phyloP scores from a whole-genome alignment of 2,113 vertebrate genomes.

The Psophia crepitans region DNA sequence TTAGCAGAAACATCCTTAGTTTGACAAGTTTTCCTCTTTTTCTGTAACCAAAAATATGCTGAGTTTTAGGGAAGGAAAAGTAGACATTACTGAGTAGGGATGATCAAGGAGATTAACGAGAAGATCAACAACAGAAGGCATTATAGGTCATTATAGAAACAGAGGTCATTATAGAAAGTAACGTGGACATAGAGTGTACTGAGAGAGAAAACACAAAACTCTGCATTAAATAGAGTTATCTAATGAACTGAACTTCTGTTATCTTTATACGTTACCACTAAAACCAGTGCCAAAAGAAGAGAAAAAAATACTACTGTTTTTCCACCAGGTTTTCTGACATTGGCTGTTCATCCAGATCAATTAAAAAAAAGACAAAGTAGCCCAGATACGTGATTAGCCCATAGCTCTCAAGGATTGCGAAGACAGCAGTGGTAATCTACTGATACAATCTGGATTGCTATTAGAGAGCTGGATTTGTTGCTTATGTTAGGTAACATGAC shows the following conservation, averaged over 20 bases:
- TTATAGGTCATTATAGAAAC: not conserved
- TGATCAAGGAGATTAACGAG: not conserved
- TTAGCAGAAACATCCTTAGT: not conserved
- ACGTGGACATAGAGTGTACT: accelerated
- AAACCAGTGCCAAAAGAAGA: not conserved
- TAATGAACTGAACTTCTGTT: not conserved
- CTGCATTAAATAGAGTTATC: not conserved
- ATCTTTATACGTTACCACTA: not conserved
- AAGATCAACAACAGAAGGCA: not conserved
- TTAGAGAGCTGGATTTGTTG: not conserved
- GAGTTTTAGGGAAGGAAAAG: not conserved
- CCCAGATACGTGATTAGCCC: not conserved
- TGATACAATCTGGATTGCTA: not conserved
- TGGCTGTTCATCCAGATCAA: not conserved
- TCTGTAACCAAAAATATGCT: not conserved
- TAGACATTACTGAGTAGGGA: not conserved
- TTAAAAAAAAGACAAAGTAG: not conserved
- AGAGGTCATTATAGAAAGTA: not conserved
- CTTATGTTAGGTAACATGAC: not conserved
- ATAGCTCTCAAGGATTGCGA: not conserved
- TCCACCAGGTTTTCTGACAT: not conserved
- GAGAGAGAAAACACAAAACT: not conserved
- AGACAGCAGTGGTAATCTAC: not conserved
- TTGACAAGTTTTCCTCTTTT: not conserved
- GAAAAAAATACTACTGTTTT: not conserved